Conservation (phyloP, 1,140 invertebrate genomes). For the Carposina sasakii region DNA sequence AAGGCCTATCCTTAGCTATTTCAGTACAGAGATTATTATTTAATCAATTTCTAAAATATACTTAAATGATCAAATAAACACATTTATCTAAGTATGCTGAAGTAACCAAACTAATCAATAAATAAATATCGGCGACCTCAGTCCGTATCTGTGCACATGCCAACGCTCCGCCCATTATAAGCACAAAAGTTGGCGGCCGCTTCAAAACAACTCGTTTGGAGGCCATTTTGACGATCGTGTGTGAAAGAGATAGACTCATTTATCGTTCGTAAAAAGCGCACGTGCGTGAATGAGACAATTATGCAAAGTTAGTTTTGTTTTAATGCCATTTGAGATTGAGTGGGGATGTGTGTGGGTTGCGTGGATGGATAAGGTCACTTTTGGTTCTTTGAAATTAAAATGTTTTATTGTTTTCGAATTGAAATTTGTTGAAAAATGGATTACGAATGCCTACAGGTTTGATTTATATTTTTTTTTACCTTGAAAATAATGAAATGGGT, state of each 20-base stretch:
- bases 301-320: conserved; percentile 67
- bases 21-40: too few relatives aligned
- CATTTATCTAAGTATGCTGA: too few relatives aligned
- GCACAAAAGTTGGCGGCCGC: conserved; percentile 66
- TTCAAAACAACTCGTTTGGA: conserved; percentile 72
- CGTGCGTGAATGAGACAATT: conserved; percentile 67
- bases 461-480: too few relatives aligned
- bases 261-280: conserved; percentile 32
- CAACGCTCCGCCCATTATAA: conserved; percentile 70
- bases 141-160: conserved; percentile 47
- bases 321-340: conserved; percentile 46
- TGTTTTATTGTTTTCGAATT: too few relatives aligned
- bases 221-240: conserved; percentile 68
- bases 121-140: conserved; percentile 22
- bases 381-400: background rate
- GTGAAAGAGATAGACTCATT: conserved; percentile 45
- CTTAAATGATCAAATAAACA: too few relatives aligned
- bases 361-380: background rate
- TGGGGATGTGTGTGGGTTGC: conserved; percentile 38
- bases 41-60: too few relatives aligned
- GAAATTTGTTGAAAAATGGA: too few relatives aligned
- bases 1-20: too few relatives aligned
- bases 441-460: too few relatives aligned
- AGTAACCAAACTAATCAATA: too few relatives aligned
- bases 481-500: too few relatives aligned